phyloP scores from a whole-genome alignment of 1,140 invertebrate species.

The Microplitis demolitor region DNA sequence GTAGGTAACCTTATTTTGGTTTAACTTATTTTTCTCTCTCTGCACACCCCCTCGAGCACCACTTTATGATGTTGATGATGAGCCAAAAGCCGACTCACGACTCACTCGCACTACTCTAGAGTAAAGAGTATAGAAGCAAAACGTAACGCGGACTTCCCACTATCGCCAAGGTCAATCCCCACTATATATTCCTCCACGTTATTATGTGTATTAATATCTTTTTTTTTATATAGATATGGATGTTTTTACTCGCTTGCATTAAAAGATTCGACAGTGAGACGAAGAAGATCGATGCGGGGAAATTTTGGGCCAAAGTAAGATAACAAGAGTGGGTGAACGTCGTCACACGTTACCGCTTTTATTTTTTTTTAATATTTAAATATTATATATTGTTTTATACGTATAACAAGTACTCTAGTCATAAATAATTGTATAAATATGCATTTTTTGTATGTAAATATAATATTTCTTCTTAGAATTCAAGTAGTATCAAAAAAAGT shows the following conservation, averaged over 20 bases:
- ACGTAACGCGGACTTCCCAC: conserved; percentile 21
- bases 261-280: not conserved
- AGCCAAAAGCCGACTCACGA: not conserved
- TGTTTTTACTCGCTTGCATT: not conserved
- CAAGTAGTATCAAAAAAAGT: no score
- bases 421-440: no score
- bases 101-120: not conserved
- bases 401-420: no score
- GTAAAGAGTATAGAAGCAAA: not conserved
- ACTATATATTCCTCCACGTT: conserved; percentile 26
- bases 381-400: not conserved
- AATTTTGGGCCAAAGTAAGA: not conserved
- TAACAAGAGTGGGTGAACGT: not conserved
- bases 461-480: no score
- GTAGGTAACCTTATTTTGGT: conserved; percentile 26
- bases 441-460: no score
- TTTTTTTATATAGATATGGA: not conserved
- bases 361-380: not conserved
- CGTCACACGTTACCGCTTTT: not conserved
- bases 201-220: not conserved
- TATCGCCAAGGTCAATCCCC: conserved; percentile 36
- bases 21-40: conserved; percentile 9
- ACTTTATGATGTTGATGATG: no score
- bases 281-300: conserved; percentile 7
- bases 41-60: not conserved